Base-by-base conservation (phyloP, 92 coral and sea anemone species). In the Siderastrea radians region DNA sequence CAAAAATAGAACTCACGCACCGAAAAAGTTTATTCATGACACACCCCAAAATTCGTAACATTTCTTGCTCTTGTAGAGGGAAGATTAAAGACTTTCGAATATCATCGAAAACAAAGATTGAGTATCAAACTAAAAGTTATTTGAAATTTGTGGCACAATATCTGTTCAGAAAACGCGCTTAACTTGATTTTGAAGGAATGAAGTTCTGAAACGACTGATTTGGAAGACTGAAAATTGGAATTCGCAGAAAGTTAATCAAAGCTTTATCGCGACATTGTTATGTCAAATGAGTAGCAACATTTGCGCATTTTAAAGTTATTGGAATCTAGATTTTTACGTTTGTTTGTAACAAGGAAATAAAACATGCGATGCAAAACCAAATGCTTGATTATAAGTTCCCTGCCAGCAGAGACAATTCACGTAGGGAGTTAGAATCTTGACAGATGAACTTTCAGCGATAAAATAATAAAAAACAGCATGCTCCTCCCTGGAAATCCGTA, bases 31-130 rank as follows among this genome's bases (percentile, higher is more conserved):
- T 50, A 45, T 69, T 47, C 7, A 54, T 47, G 68, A 47, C 77
- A 69, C 86, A 59, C 77, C 77, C 68, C 60, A 17, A 63, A 38
- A 58, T 82, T 59, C 46, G 65, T 81, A 15, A 46, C 67, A 79
- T 61, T 63, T 63, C 58, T 49, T 79, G 26, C 66, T 58, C 43
- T 57, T 45, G 54, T 2, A 43, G 19, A 57, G 81, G 44, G 68
- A 3, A 45, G 26, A 50, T 50, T 12, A 12, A 55, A 53, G 65
- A 26, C 26, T 13, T 43, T 38, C 3, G 80, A 14, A 57, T 46
- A 55, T 43, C 5, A 51, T 16, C 45, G 12, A 19, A 58, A 60
- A 77, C 52, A 76, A 26, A 26, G 38, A 58, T 61, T n/a, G 13
- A 47, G 38, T 45, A 14, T 77, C 81, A 49, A 60, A 46, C 52